Evolutionary conservation across 2,888 invertebrate species (phyloP), one percentile per base, ranked within the genome.

Genomic region (Tryphoninae sp.): DNA sequence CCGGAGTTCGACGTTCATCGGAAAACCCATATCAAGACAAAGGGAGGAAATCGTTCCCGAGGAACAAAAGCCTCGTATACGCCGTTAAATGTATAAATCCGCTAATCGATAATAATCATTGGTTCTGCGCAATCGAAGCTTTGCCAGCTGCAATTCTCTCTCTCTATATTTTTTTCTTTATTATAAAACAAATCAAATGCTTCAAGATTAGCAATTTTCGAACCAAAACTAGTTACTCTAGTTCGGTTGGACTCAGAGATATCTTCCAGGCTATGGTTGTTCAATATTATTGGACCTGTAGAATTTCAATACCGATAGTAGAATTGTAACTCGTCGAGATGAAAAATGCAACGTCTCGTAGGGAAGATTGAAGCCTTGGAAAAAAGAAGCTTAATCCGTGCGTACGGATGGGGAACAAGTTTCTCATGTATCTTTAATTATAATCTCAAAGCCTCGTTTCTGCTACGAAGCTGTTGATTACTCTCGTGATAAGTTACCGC

Each of bases 1-100:
- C 11, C 11, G 2, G 55, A 64, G 45, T 69, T 78, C n/a, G 67
- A 76, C 23, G 67, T 76, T 62, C 62, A 80, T 76, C 80, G 80
- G 40, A 23, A 58, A 76, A 67, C 45, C 65, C 71, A 76, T 80
- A 69, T 51, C 11, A 19, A 11, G 74, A 75, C 26, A 22, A 49
- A 53, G 40, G 49, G 64, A 65, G 76, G 19, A 33, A 71, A 75
- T 71, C 65, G 67, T 69, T 55, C 49, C 61, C 45, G 19, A 2
- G 49, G 33, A 64, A 78, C 78, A 78, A 73, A 67, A 69, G 69
- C 45, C 67, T 61, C 68, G 58, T 71, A 22, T 19, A 23, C 33
- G 11, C 22, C 23, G 53, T 13, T n/a, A 64, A 51, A 62, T 55
- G 51, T 53, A 69, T 61, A 45, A 79, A 62, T 45, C 33, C 40